Conservation (phyloP, 2,888 invertebrate species). For the Calameuta idolon region DNA sequence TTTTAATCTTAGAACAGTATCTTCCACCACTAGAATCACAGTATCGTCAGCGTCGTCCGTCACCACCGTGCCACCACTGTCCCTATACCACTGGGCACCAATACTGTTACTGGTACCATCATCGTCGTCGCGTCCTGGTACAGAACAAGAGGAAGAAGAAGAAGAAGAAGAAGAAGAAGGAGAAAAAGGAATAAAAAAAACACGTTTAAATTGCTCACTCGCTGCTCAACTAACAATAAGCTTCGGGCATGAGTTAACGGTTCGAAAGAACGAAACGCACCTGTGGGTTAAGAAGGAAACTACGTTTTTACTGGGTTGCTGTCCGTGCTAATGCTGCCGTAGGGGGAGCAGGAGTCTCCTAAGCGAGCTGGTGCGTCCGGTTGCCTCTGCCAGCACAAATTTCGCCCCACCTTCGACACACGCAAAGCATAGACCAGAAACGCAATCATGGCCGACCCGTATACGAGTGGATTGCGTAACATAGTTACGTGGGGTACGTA, state of each 20-base stretch:
- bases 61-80: constrained; percentile 21
- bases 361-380: constrained; percentile 39
- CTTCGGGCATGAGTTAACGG: background rate
- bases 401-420: constrained; percentile 4
- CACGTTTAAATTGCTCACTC: background rate
- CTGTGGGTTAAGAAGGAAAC: background rate
- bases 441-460: constrained; percentile 8
- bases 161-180: background rate
- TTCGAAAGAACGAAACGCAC: background rate
- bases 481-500: background rate
- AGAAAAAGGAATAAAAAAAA: too few relatives aligned
- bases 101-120: background rate
- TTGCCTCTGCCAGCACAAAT: constrained; percentile 33
- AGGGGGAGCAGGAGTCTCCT: constrained; percentile 28
- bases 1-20: constrained; percentile 48
- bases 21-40: background rate
- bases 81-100: constrained; percentile 24
- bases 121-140: background rate
- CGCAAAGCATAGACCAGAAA: background rate
- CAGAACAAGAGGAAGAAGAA: background rate
- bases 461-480: constrained; percentile 5
- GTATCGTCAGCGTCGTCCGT: constrained; percentile 5
- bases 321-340: background rate
- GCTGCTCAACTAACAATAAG: background rate
- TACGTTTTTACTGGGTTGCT: background rate